Base-by-base conservation (phyloP, 2,888 invertebrate genomes). In the Endotricha flammealis region DNA sequence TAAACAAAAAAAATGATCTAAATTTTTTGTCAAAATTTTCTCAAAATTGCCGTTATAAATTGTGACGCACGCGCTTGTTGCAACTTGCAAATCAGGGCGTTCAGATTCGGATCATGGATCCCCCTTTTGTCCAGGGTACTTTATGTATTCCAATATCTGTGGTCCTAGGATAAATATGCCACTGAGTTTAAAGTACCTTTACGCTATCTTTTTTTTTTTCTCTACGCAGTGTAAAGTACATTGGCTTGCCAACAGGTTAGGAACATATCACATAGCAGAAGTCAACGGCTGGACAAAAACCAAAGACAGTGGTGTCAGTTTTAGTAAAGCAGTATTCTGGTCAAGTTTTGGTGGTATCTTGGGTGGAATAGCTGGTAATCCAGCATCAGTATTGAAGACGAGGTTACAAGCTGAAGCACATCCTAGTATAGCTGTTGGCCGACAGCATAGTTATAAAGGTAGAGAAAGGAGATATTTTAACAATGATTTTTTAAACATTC, bases 361-460 rank as follows among this genome's bases (percentile, higher is more conserved):
- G 38, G 93, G 94, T 3, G 92, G 93, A 0, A 76, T 90, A 29
- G 68, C 90, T 11, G 91, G 91, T 11, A 94, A 93, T 64, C 95
- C 95, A 0, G 88, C 93, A 22, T 94, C 92, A 42, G 87, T 95
- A 64, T 86, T 96, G 6, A 96, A 96, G 83, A 95, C 95, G 1
- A 71, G 86, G 45, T 88, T 96, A 36, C 96, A 96, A 67, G 89
- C 95, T 0, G 88, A 91, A 46, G 90, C 94, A 4, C 89, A 89
- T 29, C 87, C 89, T 4, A 87, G 89, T 32, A 95, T 95, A 52
- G 95, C 95, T 11, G 96, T 96, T 1, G 96, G 96, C 0, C 88
- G 91, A 63, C 96, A 96, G 63, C 94, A 95, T 72, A 71, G 88
- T 5, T 94, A 95, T 67, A 77, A 73, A 46, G 85, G 85, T 82